Percentiles rank a stretch among this genome's conserved stretches.
These are phyloP conservation scores for Aphidoletes aphidimyza DNA, from an alignment of 2,888 invertebrate genomes.

Conservation along the genomic window DNA sequence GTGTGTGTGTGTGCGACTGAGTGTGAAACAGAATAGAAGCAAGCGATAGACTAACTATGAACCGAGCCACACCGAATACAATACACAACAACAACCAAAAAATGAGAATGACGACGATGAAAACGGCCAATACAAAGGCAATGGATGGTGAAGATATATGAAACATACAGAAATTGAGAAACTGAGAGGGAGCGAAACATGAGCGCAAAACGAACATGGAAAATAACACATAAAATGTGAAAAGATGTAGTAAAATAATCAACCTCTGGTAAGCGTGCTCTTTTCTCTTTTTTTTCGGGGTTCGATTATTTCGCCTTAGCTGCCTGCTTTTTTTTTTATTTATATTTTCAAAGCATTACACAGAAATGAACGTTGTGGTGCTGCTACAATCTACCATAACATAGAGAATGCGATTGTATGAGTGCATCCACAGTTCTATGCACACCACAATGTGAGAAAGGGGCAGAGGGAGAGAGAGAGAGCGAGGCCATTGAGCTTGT, in stretches of 20 bases:
- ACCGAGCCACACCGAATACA: background rate
- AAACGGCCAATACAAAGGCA: background rate
- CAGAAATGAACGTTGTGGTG: background rate
- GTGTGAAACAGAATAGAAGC: background rate
- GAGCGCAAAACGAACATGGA: slow-evolving; percentile 13
- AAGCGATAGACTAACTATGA: background rate
- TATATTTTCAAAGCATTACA: background rate
- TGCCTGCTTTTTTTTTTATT: too few relatives aligned
- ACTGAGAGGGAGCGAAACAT: background rate
- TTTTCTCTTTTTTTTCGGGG: background rate
- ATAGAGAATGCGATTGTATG: background rate
- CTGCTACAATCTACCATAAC: background rate
- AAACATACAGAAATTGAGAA: background rate
- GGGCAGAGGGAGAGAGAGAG: too few relatives aligned
- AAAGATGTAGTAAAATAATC: background rate
- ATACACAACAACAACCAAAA: background rate
- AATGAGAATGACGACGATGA: background rate
- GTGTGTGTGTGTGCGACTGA: too few relatives aligned
- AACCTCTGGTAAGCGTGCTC: slow-evolving; percentile 33
- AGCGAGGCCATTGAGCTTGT: too few relatives aligned
- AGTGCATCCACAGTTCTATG: background rate
- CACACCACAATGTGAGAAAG: too few relatives aligned
- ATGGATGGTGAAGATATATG: too few relatives aligned
- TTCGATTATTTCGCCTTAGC: slow-evolving; percentile 1
- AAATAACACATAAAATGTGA: slow-evolving; percentile 20